Base-by-base conservation (phyloP, 2,888 invertebrate genomes). In the Cantharis nigra region DNA sequence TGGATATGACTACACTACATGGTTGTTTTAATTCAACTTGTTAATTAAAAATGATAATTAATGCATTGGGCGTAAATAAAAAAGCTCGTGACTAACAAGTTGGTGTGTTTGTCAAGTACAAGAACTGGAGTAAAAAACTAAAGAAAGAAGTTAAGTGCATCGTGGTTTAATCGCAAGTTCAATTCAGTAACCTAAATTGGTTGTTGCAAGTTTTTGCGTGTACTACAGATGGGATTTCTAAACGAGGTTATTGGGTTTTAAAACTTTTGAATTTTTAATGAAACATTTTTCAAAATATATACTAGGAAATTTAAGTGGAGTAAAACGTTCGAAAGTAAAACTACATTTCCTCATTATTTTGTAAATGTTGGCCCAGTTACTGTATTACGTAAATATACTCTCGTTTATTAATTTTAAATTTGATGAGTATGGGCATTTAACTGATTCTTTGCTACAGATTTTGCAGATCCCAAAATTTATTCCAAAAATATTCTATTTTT, bases 181-280 rank as follows among this genome's bases (percentile, higher is more conserved):
- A 67, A 72, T 65, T 30, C 67, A 65, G 67, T 49, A 16, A 49
- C 67, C 67, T 49, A 23, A 67, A 67, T 72, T 65, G 72, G 67
- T 23, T 23, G 65, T 67, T 72, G 16, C 72, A 67, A 67, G 65
- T 72, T 65, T 67, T 72, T 72, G 23, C 30, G 13, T 18, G 33
- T 4, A 64, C 64, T 30, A 33, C 33, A 11, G 33, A 33, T 49
- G 28, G 67, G 33, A 65, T 62, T 33, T 67, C 72, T 18, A 18
- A 64, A 30, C 18, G 72, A 65, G 72, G 64, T 72, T 64, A 64
- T 72, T 64, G 30, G 72, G 64, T 72, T 72, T 65, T 18, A 67
- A 20, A 20, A 67, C n/a, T 67, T 67, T 26, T 67, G 20, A 65
- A 23, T 18, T 7, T 26, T 67, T 26, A 67, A 26, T n/a, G 20